Evolutionary conservation across 2,888 invertebrate genomes (phyloP).

Genomic region (Criorhina ranunculi): DNA sequence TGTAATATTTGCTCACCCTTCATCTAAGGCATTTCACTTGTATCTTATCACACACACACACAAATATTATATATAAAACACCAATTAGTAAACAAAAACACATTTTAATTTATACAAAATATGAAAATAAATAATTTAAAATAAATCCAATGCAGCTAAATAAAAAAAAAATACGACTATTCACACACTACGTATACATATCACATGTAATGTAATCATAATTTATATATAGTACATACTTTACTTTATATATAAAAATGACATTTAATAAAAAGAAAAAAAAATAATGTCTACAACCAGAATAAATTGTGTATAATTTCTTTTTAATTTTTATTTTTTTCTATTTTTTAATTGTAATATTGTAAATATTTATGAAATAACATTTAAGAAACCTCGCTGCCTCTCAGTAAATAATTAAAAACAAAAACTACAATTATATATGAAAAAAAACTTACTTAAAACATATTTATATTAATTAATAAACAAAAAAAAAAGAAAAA

Average conservation of each 20-base stretch:
- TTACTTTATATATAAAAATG: constrained; percentile 28
- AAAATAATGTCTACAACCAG: constrained; percentile 42
- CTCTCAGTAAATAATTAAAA: constrained; percentile 81
- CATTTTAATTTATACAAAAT: constrained; percentile 50
- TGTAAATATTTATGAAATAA: constrained; percentile 74
- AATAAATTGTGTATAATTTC: constrained; percentile 72
- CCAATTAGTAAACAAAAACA: constrained; percentile 24
- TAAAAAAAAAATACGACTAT: constrained; percentile 4
- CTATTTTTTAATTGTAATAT: constrained; percentile 50
- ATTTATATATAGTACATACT: constrained; percentile 39
- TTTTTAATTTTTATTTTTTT: constrained; percentile 43
- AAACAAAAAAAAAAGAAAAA: constrained; percentile 31
- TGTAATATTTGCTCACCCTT: constrained; percentile 56
- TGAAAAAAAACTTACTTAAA: constrained; percentile 67
- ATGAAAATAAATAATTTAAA: constrained; percentile 8
- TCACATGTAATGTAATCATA: constrained; percentile 59
- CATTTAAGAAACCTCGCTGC: constrained; percentile 82
- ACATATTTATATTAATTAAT: constrained; percentile 69
- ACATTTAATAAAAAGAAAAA: constrained; percentile 34
- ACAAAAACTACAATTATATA: constrained; percentile 52
- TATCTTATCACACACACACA: constrained; percentile 46
- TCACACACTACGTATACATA: constrained; percentile 55
- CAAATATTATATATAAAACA: constrained; percentile 11
- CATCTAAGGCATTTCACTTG: constrained; percentile 42
- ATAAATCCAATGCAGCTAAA: constrained; percentile 21